Conservation (phyloP, 2,888 invertebrate genomes). For the Macrosiphum euphorbiae region DNA sequence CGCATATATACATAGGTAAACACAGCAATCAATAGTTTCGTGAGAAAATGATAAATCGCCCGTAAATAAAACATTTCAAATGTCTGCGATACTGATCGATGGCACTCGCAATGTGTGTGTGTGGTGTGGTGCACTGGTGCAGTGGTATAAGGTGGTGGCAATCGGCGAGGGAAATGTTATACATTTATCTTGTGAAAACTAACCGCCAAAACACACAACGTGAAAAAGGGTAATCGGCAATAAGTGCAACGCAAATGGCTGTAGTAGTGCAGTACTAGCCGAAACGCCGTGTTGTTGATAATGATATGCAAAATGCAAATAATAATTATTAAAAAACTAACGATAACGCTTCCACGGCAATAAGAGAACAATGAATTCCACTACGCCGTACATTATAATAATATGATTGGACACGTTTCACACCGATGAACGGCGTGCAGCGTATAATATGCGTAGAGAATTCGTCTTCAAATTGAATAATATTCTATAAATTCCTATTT, state of each 20-base stretch:
- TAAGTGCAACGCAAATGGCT: neutral
- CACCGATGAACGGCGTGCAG: neutral
- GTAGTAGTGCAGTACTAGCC: neutral
- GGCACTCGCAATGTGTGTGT: neutral
- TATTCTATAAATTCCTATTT: neutral
- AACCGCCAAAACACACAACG: neutral
- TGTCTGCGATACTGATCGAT: neutral
- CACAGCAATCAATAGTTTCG: neutral
- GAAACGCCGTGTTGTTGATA: neutral
- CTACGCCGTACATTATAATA: neutral
- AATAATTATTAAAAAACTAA: neutral
- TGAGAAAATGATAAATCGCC: neutral
- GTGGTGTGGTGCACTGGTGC: neutral
- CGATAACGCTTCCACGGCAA: neutral
- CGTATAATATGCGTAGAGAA: neutral
- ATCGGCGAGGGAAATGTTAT: neutral
- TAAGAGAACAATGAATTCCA: neutral
- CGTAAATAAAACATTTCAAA: constrained; percentile 17
- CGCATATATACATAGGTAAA: neutral
- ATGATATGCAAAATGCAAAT: neutral
- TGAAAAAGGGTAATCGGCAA: neutral
- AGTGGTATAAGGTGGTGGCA: neutral
- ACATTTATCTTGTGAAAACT: neutral
- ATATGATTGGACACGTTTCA: neutral
- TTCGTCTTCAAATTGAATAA: neutral